These are phyloP conservation scores for Antheraea mylitta DNA, from an alignment of 1,140 invertebrate species.

Conservation along the genomic window DNA sequence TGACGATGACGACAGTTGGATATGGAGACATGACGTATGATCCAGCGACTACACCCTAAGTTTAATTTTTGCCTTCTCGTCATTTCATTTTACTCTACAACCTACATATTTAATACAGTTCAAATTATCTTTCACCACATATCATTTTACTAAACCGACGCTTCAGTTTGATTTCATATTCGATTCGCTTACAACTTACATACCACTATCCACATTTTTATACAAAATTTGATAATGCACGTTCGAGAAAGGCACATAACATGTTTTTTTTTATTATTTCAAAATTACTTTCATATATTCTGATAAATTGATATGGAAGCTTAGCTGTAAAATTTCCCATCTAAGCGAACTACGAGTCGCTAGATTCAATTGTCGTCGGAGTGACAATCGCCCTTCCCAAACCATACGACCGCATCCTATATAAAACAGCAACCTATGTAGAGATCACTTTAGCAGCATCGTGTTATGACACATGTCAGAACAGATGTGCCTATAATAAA, in stretches of 20 bases:
- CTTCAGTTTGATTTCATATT: conserved; percentile 65
- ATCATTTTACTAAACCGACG: conserved; percentile 60
- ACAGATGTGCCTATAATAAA: neutral
- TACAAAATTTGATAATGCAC: conserved; percentile 53
- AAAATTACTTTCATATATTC: conserved; percentile 44
- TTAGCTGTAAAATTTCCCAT: conserved; percentile 48
- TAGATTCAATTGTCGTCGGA: conserved; percentile 45
- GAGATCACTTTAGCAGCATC: neutral
- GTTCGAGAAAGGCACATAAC: conserved; percentile 28
- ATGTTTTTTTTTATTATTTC: conserved; percentile 35
- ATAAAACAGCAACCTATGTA: neutral
- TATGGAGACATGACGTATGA: conserved; percentile 99
- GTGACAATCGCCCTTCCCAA: conserved; percentile 73
- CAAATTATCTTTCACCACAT: conserved; percentile 59
- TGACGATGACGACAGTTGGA: conserved; percentile 99
- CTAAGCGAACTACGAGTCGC: conserved; percentile 13
- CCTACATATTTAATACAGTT: conserved; percentile 60
- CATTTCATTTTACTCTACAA: conserved; percentile 67
- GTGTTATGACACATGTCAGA: neutral
- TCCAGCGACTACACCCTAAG: conserved; percentile 73
- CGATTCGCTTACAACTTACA: conserved; percentile 60
- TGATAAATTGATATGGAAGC: conserved; percentile 70
- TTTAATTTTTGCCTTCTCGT: conserved; percentile 69
- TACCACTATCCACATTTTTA: conserved; percentile 44
- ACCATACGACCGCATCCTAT: conserved; percentile 28